Base-by-base conservation (phyloP, 2,797 vertebrate genomes). In the Tolypeutes matacus region DNA sequence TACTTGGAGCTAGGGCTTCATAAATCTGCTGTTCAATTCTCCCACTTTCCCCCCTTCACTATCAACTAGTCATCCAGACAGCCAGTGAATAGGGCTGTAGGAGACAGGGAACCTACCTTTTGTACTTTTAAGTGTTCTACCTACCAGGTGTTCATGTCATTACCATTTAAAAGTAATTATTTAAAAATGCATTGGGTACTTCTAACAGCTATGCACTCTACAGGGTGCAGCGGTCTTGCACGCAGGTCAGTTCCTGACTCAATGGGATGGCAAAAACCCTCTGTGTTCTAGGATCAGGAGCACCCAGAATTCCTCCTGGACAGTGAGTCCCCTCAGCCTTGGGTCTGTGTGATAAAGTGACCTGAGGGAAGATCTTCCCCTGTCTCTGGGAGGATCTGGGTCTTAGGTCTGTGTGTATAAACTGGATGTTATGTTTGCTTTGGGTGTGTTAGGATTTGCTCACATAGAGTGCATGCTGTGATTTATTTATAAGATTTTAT, bases 351-450 rank as follows among this genome's bases (percentile, higher is more conserved):
- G 65, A 76, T 73, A 72, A 94, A 27, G 14, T 64, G 51, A 91
- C 2, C 14, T 7, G 7, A 60, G 42, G 60, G 34, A 73, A 75
- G n/a, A 72, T 77, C 29, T 67, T 46, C 27, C 20, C 15, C 70
- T 39, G 31, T 75, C 27, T 84, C 65, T 64, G 0, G 46, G 42
- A 65, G 62, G 80, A 70, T 49, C 34, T 94, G 67, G 3, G 3
- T 91, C 86, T 53, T 73, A 86, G 69, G 58, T 95, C 62, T 94
- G 21, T 77, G 27, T 56, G 7, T 92, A 18, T 75, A 89, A 86
- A 7, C 27, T 53, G 25, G 58, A 76, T 86, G 53, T 78, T 80
- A 58, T 13, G 5, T 91, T 93, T 95, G 72, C 25, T 91, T 94
- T 91, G 60, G 23, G 13, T 76, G 12, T 86, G 18, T 70, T 80